Evolutionary conservation across 2,113 vertebrate genomes (phyloP).

Genomic region (Spea bombifrons): DNA sequence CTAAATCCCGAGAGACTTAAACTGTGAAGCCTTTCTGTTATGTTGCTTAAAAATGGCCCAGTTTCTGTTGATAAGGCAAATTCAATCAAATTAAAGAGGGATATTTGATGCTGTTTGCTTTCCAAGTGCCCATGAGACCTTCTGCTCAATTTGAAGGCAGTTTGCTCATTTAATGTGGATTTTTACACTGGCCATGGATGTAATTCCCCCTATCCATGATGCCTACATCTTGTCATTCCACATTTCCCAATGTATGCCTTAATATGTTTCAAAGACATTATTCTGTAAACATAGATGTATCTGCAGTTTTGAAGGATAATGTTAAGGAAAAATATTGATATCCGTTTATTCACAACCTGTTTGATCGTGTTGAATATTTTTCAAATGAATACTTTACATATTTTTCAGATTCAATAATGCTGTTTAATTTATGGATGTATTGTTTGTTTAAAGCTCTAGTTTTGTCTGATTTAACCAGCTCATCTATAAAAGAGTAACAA

Average conservation of each 20-base stretch:
- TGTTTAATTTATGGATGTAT: too few relatives aligned
- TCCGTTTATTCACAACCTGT: too few relatives aligned
- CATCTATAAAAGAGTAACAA: too few relatives aligned
- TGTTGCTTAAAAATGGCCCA: conserved; percentile 12
- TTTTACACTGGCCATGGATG: conserved; percentile 29
- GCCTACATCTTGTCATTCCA: not conserved
- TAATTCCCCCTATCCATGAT: conserved; percentile 1
- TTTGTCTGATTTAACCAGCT: too few relatives aligned
- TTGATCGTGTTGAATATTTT: too few relatives aligned
- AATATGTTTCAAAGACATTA: not conserved
- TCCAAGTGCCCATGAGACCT: conserved; percentile 29
- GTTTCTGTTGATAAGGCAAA: conserved; percentile 42
- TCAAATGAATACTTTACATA: too few relatives aligned
- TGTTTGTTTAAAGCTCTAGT: too few relatives aligned
- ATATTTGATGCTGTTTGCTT: conserved; percentile 48
- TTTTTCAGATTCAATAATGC: too few relatives aligned
- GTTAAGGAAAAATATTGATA: too few relatives aligned
- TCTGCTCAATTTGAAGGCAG: conserved; percentile 52
- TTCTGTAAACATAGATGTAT: too few relatives aligned
- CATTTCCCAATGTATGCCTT: not conserved
- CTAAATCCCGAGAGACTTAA: conserved; percentile 33
- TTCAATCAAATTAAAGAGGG: conserved; percentile 48
- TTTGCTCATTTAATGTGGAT: conserved; percentile 43
- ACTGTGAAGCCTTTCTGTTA: conserved; percentile 42
- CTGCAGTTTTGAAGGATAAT: too few relatives aligned